Evolutionary conservation across 2,113 vertebrate genomes (phyloP).

Genomic region (Neogale vison): DNA sequence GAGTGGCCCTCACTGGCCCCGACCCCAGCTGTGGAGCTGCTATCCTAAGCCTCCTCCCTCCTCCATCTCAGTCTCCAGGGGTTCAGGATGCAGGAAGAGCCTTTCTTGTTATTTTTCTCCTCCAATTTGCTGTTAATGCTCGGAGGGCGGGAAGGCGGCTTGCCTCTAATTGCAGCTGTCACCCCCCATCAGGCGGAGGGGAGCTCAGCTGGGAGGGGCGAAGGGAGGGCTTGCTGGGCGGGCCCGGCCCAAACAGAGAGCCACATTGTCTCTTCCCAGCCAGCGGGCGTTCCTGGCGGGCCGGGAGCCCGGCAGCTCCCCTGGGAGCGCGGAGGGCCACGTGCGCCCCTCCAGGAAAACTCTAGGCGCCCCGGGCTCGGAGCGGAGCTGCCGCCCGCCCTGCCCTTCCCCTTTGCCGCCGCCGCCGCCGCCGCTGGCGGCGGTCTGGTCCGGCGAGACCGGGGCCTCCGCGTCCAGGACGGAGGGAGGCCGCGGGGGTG

Average conservation of each 20-base stretch:
- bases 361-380: background rate
- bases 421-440: background rate
- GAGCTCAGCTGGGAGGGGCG: fast-evolving
- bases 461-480: background rate
- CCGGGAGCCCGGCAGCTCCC: background rate
- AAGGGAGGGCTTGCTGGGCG: background rate
- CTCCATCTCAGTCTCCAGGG: background rate
- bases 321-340: background rate
- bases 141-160: background rate
- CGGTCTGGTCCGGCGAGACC: background rate
- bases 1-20: background rate
- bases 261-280: background rate
- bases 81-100: background rate
- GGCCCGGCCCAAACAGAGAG: background rate
- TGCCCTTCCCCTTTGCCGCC: background rate
- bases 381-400: background rate
- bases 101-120: background rate
- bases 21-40: background rate
- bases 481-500: background rate
- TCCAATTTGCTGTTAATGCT: constrained; percentile 46
- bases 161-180: constrained; percentile 72
- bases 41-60: background rate
- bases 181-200: constrained; percentile 25
- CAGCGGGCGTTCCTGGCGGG: background rate
- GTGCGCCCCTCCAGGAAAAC: background rate